phyloP scores from a whole-genome alignment of 2,113 vertebrate genomes.

The Myodes glareolus region DNA sequence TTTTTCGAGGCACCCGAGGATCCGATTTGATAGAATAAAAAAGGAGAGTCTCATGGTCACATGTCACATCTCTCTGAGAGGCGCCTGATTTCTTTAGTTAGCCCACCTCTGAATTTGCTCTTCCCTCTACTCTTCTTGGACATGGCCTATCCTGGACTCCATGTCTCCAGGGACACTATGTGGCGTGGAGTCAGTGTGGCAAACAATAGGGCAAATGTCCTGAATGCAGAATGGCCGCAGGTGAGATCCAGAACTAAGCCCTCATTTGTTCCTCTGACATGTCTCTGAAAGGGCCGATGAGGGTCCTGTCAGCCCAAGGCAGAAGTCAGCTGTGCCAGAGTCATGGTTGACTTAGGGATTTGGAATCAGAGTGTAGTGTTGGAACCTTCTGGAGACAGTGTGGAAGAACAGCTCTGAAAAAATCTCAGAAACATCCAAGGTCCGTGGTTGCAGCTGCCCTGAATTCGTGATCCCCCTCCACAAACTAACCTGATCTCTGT shows the following conservation, averaged over 20 bases:
- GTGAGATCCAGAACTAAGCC: not conserved
- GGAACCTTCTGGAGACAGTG: not conserved
- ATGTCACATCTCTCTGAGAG: not conserved
- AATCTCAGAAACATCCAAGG: not conserved
- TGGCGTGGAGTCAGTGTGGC: not conserved
- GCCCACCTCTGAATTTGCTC: too few relatives aligned
- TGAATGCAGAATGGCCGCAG: not conserved
- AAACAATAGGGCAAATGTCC: not conserved
- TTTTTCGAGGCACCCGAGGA: not conserved
- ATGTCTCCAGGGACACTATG: not conserved
- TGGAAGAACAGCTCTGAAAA: fast-evolving
- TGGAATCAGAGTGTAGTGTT: not conserved
- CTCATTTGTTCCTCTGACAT: not conserved
- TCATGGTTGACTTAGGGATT: not conserved
- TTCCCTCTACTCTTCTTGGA: not conserved
- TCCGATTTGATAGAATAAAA: not conserved
- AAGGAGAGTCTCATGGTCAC: not conserved
- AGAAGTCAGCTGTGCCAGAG: not conserved
- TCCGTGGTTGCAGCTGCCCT: fast-evolving
- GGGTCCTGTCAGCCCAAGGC: not conserved
- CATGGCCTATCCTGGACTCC: not conserved
- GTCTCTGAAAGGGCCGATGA: not conserved
- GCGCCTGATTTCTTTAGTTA: not conserved
- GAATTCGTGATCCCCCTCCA: not conserved
- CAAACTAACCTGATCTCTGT: not conserved